Evolutionary conservation across 2,113 vertebrate genomes (phyloP).

Genomic region (Crypturellus undulatus): DNA sequence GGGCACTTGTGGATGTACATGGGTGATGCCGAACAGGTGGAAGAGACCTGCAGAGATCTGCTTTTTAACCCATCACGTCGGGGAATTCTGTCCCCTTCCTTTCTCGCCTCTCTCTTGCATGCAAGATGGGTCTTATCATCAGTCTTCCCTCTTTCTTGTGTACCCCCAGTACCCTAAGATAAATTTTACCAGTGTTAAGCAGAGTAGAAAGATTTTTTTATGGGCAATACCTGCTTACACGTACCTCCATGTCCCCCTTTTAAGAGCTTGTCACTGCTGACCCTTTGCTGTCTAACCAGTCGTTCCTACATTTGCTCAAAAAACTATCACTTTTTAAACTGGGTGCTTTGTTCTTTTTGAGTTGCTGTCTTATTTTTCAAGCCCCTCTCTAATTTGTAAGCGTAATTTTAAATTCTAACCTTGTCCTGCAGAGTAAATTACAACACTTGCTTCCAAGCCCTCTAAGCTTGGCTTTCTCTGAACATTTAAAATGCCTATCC

Average conservation of each 20-base stretch:
- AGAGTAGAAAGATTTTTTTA: background rate
- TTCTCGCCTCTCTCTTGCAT: too few relatives aligned
- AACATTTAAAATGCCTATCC: background rate
- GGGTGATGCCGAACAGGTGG: too few relatives aligned
- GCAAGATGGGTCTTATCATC: too few relatives aligned
- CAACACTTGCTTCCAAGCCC: background rate
- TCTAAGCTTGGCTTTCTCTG: background rate
- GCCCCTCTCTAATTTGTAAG: background rate
- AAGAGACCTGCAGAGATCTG: too few relatives aligned
- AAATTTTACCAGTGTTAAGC: background rate
- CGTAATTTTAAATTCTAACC: background rate
- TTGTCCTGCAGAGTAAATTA: background rate
- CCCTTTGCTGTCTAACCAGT: background rate
- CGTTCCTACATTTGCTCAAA: background rate
- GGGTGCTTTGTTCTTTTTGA: background rate
- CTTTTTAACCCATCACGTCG: too few relatives aligned
- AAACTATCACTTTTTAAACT: background rate
- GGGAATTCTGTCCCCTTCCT: too few relatives aligned
- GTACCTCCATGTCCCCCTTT: background rate
- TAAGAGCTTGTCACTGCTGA: background rate
- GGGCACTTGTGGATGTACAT: background rate
- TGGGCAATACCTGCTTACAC: background rate
- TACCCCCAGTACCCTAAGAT: background rate
- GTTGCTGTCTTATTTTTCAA: background rate
- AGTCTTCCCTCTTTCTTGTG: too few relatives aligned